Evolutionary conservation across 2,888 invertebrate genomes (phyloP), one percentile per base, ranked within the genome.

Genomic region (Cylloceria caligata): DNA sequence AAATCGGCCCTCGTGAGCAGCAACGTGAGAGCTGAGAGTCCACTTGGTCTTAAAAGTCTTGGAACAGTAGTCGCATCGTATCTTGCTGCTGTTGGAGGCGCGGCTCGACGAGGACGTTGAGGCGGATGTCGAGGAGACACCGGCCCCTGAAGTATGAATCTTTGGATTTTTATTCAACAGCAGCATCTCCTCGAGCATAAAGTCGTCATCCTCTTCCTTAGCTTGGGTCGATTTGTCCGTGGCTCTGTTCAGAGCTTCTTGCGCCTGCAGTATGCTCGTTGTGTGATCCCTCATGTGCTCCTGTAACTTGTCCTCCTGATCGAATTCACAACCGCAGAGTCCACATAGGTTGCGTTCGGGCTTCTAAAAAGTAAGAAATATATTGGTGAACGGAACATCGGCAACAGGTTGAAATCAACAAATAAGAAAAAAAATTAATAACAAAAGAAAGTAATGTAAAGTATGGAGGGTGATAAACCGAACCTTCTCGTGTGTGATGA

Each of bases 1-100:
- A 68, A 90, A 92, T 6, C 92, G 90, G 7, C 93, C 93, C 49
- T 92, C 92, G 82, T 93, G 93, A 0, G 92, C 92, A 0, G 92
- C 91, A 0, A 93, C 91, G 72, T 93, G 93, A 1, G 91, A 92
- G 76, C 90, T 92, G 16, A 92, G 80, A 0, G 92, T 92, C 92
- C 92, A 92, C 73, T 92, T 92, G 0, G 92, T 91, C 76, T 92
- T 92, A 78, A 93, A 92, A 0, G 92, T 92, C 62, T 92, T 92
- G 34, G 90, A 91, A 68, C 92, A 93, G 30, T 93, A 92, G 45
- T 91, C 90, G 80, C 92, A 92, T 3, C 91, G 89, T 52, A 92
- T 90, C 73, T 90, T 90, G 13, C 65, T 86, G 60, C 65, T 75
- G 36, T 75, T 85, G 16, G 74, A 65, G 7, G 60, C 62, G 0